Conservation (phyloP, 2,113 vertebrate genomes). For the Jaculus jaculus region DNA sequence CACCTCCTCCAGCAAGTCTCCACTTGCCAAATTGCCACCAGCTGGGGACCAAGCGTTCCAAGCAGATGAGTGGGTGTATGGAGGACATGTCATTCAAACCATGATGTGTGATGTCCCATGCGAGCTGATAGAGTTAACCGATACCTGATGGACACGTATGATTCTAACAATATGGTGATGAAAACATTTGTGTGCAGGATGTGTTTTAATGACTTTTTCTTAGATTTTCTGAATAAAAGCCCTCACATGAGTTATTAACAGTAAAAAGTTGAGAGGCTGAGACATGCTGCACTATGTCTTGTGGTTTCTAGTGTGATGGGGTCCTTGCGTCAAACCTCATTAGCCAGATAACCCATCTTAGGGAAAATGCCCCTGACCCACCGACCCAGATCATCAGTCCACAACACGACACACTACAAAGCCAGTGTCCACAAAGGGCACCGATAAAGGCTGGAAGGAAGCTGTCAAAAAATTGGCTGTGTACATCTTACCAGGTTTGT, state of each 20-base stretch:
- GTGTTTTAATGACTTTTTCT: not conserved
- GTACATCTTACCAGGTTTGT: not conserved
- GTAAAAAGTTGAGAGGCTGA: not conserved
- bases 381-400: not conserved
- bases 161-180: not conserved
- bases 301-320: not conserved
- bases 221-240: not conserved
- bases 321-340: not conserved
- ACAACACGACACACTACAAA: not conserved
- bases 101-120: not conserved
- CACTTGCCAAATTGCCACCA: no score
- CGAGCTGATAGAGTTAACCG: not conserved
- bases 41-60: no score
- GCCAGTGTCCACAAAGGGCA: not conserved
- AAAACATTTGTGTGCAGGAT: not conserved
- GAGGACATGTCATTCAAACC: no score
- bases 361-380: not conserved
- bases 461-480: not conserved
- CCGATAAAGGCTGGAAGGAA: not conserved
- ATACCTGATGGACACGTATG: not conserved
- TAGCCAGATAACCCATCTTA: not conserved
- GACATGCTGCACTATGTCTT: not conserved
- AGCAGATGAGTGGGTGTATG: no score
- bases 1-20: no score
- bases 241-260: not conserved